A percentile compares a stretch with the other conserved stretches of the same genome.
phyloP scores from a whole-genome alignment of 2,113 vertebrate species.

The Eretmochelys imbricata region DNA sequence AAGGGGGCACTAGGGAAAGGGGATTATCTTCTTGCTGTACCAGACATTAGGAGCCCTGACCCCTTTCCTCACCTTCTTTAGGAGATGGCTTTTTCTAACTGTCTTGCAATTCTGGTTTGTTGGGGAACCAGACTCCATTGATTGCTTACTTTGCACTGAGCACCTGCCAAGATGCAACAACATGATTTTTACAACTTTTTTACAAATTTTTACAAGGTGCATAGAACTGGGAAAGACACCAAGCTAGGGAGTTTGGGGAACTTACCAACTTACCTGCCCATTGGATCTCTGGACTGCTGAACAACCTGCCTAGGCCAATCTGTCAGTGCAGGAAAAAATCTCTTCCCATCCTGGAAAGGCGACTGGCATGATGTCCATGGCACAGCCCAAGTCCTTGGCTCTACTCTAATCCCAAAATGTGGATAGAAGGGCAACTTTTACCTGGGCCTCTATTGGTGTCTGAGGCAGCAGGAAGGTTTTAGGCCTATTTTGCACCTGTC shows the following conservation, averaged over 20 bases:
- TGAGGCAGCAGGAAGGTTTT: background rate
- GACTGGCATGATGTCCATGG: background rate
- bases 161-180: no score
- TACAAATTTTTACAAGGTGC: no score
- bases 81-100: background rate
- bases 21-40: background rate
- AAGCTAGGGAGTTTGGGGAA: no score
- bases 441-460: background rate
- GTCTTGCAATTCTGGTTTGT: background rate
- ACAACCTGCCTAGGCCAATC: background rate
- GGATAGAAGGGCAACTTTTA: background rate
- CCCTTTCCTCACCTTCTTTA: background rate
- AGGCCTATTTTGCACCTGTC: background rate
- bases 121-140: background rate
- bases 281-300: background rate
- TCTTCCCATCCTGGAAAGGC: background rate
- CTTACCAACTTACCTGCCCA: background rate
- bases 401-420: background rate
- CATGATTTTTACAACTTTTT: background rate
- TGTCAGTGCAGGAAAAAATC: background rate
- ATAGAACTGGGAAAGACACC: no score
- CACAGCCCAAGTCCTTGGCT: background rate
- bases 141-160: no score
- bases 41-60: background rate
- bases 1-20: background rate